Conservation (phyloP, 2,113 vertebrate species). For the Arvicanthis niloticus region DNA sequence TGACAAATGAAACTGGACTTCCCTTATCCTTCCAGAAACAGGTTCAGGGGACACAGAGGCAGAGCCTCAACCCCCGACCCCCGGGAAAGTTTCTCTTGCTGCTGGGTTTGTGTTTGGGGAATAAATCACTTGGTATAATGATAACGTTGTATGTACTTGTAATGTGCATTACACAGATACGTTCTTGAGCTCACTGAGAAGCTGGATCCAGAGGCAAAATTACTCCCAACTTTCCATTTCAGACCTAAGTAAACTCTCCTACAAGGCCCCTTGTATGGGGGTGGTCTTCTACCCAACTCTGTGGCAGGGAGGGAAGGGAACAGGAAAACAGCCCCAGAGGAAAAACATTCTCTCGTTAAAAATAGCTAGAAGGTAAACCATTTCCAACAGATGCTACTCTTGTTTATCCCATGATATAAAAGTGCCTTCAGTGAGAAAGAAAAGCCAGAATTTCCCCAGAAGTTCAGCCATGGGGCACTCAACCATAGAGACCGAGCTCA, state of each 20-base stretch:
- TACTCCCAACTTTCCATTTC: not conserved
- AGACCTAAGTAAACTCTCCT: not conserved
- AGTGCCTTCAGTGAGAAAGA: not conserved
- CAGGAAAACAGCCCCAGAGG: not conserved
- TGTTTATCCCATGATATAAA: not conserved
- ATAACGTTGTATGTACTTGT: not conserved
- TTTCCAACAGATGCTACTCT: not conserved
- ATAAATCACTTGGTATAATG: conserved; percentile 59
- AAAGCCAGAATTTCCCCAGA: not conserved
- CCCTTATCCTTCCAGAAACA: not conserved
- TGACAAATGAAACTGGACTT: not conserved
- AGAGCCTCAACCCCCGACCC: not conserved
- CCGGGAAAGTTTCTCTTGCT: conserved; percentile 27
- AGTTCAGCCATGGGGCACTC: not conserved
- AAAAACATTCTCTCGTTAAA: not conserved
- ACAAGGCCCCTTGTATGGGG: not conserved
- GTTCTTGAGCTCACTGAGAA: not conserved
- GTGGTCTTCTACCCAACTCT: not conserved
- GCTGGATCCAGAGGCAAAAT: not conserved
- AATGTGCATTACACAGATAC: not conserved
- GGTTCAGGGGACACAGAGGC: not conserved
- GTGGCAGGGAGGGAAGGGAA: not conserved
- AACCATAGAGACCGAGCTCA: not conserved
- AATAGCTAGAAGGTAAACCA: not conserved
- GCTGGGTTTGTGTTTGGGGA: conserved; percentile 56